Conservation (phyloP, 2,797 vertebrate genomes). For the Urosaurus nigricauda region DNA sequence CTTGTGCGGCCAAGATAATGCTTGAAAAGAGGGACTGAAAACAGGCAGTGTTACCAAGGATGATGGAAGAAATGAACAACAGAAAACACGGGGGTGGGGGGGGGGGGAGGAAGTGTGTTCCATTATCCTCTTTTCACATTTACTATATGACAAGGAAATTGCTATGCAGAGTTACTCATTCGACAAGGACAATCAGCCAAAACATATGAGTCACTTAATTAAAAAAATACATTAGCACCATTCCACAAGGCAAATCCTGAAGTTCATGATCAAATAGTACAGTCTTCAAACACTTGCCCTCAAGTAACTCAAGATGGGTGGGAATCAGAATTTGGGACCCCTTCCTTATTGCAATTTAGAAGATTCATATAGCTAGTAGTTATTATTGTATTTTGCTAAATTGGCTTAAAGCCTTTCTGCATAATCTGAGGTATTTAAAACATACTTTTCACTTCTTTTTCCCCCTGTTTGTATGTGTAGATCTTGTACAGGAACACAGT, state of each 20-base stretch:
- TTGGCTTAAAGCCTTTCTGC: conserved; percentile 52
- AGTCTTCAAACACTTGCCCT: conserved; percentile 38
- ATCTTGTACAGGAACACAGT: background rate
- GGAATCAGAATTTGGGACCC: conserved; percentile 13
- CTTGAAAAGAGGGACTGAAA: background rate
- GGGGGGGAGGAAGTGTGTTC: conserved; percentile 41
- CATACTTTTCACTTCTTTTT: background rate
- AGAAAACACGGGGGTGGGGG: conserved; percentile 25
- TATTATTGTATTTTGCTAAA: conserved; percentile 25
- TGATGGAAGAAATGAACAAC: background rate
- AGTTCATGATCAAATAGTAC: conserved; percentile 44
- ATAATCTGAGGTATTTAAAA: conserved; percentile 16
- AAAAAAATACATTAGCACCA: conserved; percentile 47
- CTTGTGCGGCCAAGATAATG: conserved; percentile 2
- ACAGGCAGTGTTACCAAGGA: conserved; percentile 34
- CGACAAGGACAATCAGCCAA: conserved; percentile 45
- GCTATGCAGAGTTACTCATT: conserved; percentile 44
- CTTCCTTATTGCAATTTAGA: background rate
- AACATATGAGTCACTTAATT: conserved; percentile 49
- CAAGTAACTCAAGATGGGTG: conserved; percentile 41
- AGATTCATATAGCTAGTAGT: background rate
- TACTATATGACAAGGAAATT: conserved; percentile 56
- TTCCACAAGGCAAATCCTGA: conserved; percentile 58
- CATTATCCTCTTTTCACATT: conserved; percentile 34
- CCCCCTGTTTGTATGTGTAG: too few species aligned